Evolutionary conservation across 2,888 invertebrate species (phyloP), one percentile per base, ranked within the genome.

Genomic region (Drosophila fulvimacula): DNA sequence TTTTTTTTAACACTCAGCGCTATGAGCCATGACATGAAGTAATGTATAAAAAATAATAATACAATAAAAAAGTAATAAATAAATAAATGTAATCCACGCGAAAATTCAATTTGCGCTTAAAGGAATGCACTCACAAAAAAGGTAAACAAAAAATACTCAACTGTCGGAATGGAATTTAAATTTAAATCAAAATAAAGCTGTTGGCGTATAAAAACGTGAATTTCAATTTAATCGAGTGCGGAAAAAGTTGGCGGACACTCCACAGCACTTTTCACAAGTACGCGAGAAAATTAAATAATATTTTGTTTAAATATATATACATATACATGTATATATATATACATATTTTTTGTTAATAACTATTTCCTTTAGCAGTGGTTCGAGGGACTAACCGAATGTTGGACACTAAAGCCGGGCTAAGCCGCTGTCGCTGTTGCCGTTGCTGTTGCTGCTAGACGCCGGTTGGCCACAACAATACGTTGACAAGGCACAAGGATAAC

Each of bases 401-500:
- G 60, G 57, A 56, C 49, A 55, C 63, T 44, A 38, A 39, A 38
- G 59, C 60, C 39, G 44, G 24, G 53, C 55, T 59, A 41, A 62
- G 63, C 60, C 34, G 39, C 52, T 41, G 67, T 52, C 41, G 48
- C 56, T 27, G 19, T 6, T 17, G 42, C 48, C 9, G 30, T 5
- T n/a, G 15, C 19, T 51, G 65, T 52, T 44, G 42, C 59, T 48
- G 69, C 46, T 69, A 63, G 76, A 65, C 65, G 85, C 76, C 84
- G 72, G 70, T 55, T 65, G 69, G 57, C 72, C 76, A 89, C 84
- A 84, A 84, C 84, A 88, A 84, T 81, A 71, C 89, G 73, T 84
- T 79, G 75, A 77, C 85, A 85, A 79, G 69, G 82, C 85, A 63
- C 89, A 88, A 84, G 88, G 85, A 88, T 89, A 84, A 85, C 84